Evolutionary conservation across 2,113 vertebrate species (phyloP), one percentile per base, ranked within the genome.

Genomic region (Nestor notabilis): DNA sequence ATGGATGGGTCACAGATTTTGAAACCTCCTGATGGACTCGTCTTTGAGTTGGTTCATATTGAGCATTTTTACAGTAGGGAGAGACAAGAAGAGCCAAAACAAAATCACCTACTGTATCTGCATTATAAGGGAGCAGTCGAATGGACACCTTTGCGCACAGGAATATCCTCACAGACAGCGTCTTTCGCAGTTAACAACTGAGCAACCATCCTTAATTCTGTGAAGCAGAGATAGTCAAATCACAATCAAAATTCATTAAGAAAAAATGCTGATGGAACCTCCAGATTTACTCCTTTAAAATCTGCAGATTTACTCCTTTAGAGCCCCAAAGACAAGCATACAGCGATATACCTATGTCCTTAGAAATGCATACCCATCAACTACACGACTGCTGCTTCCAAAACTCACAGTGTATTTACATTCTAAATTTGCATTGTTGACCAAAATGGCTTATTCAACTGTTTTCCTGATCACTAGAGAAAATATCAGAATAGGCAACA

Each of bases 121-220:
- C 93, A 95, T 91, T 0, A 10, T 83, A 79, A 87, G 29, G 46
- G 87, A 85, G 19, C 4, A 0, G 47, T 68, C 1, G 1, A 68
- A 84, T 0, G 1, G 65, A 71, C 41, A 47, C 55, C 35, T 93
- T 78, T 53, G 81, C 17, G 65, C 74, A 53, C 74, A 69, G 70
- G 37, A 91, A 87, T 83, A 53, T 56, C 93, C 41, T 93, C 78
- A 76, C 1, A 1, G 60, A 46, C 8, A 7, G 56, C 2, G 11
- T 43, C 44, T 56, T 79, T 44, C 0, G 3, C 31, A 31, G 37
- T 47, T 55, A 83, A 55, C 52, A 87, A 80, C 24, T 63, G 55
- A 78, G 56, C 43, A 83, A 84, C 14, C 95, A 96, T 94, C 70
- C 41, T 96, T 79, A 46, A 46, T 27, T 77, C 95, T 96, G 91